Evolutionary conservation across 2,888 invertebrate genomes (phyloP).

Genomic region (Fragum sueziense): DNA sequence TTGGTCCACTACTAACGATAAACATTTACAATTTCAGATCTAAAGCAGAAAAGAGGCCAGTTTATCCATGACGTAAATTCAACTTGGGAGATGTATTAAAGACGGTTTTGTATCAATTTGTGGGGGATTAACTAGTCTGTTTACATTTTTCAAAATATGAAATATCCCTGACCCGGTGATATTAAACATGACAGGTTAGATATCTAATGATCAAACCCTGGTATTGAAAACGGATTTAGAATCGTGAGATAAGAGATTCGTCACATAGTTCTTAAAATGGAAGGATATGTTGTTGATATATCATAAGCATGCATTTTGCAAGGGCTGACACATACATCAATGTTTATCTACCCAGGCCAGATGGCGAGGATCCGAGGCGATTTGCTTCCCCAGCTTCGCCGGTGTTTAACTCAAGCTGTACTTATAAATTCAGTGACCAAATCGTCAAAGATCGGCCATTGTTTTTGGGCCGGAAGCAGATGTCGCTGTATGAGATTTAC

Average conservation of each 20-base stretch:
- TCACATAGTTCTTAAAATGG: too few relatives aligned
- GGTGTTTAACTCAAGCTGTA: conserved; percentile 52
- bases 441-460: conserved; percentile 68
- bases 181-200: not conserved
- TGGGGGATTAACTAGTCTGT: not conserved
- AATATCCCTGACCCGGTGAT: not conserved
- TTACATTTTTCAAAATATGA: not conserved
- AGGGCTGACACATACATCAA: conserved; percentile 62
- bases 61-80: not conserved
- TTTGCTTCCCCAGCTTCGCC: conserved; percentile 58
- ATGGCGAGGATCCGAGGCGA: conserved; percentile 52
- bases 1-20: too few relatives aligned
- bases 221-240: too few relatives aligned
- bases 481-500: conserved; percentile 58
- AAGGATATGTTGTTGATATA: too few relatives aligned
- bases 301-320: conserved; percentile 42
- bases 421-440: conserved; percentile 72
- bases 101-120: not conserved
- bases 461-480: conserved; percentile 63
- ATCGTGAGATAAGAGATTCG: not conserved
- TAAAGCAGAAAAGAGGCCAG: not conserved
- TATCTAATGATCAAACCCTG: not conserved
- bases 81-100: conserved; percentile 1
- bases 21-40: too few relatives aligned
- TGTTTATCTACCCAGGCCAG: conserved; percentile 64